Evolutionary conservation across 2,888 invertebrate species (phyloP).

Genomic region (Xiphydria camelus): DNA sequence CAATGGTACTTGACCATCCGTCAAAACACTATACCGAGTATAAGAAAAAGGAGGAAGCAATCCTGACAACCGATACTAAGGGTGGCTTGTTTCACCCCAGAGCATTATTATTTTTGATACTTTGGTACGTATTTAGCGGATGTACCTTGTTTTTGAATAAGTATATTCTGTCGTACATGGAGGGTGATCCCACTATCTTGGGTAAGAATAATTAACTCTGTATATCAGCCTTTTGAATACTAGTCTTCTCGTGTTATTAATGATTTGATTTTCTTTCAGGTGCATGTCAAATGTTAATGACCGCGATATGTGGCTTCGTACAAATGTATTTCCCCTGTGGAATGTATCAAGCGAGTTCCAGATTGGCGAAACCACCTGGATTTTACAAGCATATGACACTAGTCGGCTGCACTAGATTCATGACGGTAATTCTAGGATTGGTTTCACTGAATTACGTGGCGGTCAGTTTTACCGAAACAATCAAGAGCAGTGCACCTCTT

Average conservation of each 20-base stretch:
- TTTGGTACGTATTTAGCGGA: slow-evolving; percentile 80
- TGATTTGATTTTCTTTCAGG: slow-evolving; percentile 58
- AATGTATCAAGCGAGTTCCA: slow-evolving; percentile 67
- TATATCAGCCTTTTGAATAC: not conserved
- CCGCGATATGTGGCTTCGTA: slow-evolving; percentile 72
- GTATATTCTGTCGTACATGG: slow-evolving; percentile 72
- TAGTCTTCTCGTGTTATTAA: slow-evolving; percentile 6
- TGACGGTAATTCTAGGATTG: slow-evolving; percentile 73
- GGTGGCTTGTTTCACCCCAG: slow-evolving; percentile 64
- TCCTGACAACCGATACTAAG: slow-evolving; percentile 43
- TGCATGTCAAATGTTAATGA: slow-evolving; percentile 76
- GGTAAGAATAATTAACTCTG: slow-evolving; percentile 58
- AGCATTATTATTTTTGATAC: slow-evolving; percentile 65
- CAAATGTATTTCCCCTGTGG: slow-evolving; percentile 76
- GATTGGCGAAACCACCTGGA: slow-evolving; percentile 66
- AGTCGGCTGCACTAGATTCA: slow-evolving; percentile 74
- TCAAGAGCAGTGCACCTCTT: slow-evolving; percentile 78
- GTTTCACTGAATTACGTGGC: slow-evolving; percentile 77
- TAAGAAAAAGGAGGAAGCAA: slow-evolving; percentile 40
- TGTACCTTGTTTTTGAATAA: slow-evolving; percentile 79
- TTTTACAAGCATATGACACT: slow-evolving; percentile 75
- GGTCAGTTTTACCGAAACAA: slow-evolving; percentile 80
- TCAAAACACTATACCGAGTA: slow-evolving; percentile 34
- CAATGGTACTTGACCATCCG: slow-evolving; percentile 35
- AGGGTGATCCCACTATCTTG: slow-evolving; percentile 73